Evolutionary conservation across 2,113 vertebrate genomes (phyloP).

Genomic region (Dicaeum eximium): DNA sequence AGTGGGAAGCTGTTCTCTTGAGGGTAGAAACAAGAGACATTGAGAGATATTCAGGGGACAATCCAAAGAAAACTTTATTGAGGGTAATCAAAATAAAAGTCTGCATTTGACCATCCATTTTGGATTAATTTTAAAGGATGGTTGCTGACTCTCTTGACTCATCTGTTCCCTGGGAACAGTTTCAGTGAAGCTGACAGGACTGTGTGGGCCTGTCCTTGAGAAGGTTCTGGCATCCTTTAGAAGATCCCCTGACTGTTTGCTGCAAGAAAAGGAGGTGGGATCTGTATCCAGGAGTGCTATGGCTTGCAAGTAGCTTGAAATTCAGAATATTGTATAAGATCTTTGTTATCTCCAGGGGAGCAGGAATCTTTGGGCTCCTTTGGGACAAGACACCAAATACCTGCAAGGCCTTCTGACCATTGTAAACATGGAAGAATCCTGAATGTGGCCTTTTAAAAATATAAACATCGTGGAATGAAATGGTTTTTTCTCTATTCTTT

Average conservation of each 20-base stretch:
- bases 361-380: neutral
- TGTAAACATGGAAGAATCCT: neutral
- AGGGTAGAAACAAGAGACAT: neutral
- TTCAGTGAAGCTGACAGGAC: neutral
- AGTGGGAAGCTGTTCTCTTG: neutral
- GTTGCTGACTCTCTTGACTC: neutral
- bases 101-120: neutral
- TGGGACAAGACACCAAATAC: neutral
- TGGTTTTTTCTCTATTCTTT: neutral
- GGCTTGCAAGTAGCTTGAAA: neutral
- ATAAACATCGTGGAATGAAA: neutral
- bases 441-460: neutral
- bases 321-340: rapidly evolving
- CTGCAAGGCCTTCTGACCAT: neutral
- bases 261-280: neutral
- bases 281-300: neutral
- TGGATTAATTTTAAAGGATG: neutral
- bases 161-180: neutral
- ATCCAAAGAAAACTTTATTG: neutral
- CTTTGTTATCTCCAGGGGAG: neutral
- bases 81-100: neutral
- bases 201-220: neutral
- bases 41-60: neutral
- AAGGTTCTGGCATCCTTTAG: neutral
- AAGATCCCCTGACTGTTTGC: neutral